phyloP scores from a whole-genome alignment of 2,888 invertebrate species.

The Temnothorax unifasciatus region DNA sequence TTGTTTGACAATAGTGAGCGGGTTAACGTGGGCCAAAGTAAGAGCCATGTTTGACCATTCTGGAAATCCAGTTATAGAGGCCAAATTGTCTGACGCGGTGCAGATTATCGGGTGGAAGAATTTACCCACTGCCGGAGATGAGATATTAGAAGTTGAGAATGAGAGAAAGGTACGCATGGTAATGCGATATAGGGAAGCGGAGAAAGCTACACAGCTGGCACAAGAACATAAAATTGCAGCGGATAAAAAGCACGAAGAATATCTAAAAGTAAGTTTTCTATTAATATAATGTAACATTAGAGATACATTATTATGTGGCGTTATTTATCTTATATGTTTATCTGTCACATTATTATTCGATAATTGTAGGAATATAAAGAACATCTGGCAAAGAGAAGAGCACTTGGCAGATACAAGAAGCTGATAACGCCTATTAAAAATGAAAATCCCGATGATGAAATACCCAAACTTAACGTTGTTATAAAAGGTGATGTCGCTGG shows the following conservation, averaged over 20 bases:
- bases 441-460: slow-evolving; percentile 86
- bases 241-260: slow-evolving; percentile 89
- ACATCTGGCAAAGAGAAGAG: slow-evolving; percentile 88
- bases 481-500: slow-evolving; percentile 97
- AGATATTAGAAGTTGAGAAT: slow-evolving; percentile 93
- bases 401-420: slow-evolving; percentile 86
- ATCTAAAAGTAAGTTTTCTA: slow-evolving; percentile 86
- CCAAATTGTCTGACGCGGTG: slow-evolving; percentile 93
- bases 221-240: slow-evolving; percentile 89
- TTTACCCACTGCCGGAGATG: slow-evolving; percentile 95
- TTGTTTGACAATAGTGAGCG: slow-evolving; percentile 90
- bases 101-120: slow-evolving; percentile 97
- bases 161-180: slow-evolving; percentile 92
- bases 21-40: slow-evolving; percentile 94
- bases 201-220: slow-evolving; percentile 89
- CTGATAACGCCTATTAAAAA: neutral
- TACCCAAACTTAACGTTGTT: slow-evolving; percentile 88
- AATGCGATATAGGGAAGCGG: slow-evolving; percentile 89
- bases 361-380: slow-evolving; percentile 88
- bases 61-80: slow-evolving; percentile 89
- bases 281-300: neutral
- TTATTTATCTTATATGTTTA: slow-evolving; percentile 18
- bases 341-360: slow-evolving; percentile 10
- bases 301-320: neutral
- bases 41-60: slow-evolving; percentile 93